Evolutionary conservation across 1,140 invertebrate genomes (phyloP), one percentile per base, ranked within the genome.

Genomic region (Sminthurinus signatus): DNA sequence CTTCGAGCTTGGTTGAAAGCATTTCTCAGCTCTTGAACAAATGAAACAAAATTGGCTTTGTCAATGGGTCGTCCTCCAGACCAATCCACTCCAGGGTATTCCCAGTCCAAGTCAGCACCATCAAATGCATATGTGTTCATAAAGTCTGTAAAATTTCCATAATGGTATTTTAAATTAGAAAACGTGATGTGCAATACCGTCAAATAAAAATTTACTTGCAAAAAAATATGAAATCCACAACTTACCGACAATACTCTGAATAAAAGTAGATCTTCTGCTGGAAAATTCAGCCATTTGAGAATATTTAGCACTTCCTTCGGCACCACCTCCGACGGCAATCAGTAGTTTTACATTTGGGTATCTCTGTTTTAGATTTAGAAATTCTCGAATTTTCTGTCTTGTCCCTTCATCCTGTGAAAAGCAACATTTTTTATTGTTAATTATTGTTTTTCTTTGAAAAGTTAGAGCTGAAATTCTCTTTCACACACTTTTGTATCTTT

Each of bases 91-190:
- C 86, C 89, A 5, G 44, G 44, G 73, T 91, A 91, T 75, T 91
- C 87, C 88, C 88, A 91, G 72, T 91, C 89, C 65, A 91, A 77
- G 73, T 91, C 89, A 64, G 91, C 85, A 8, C 88, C 88, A 74
- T 91, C 88, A 64, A 91, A 91, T 12, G 82, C 76, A 69, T 88
- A 91, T 71, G 84, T 80, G 17, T 85, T 78, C 81, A 91, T 84
- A 70, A 88, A 90, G 70, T 81, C 85, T 83, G 73, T 17, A 73
- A 67, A n/a, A n/a, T n/a, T n/a, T n/a, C n/a, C n/a, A n/a, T n/a
- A n/a, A n/a, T n/a, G n/a, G n/a, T n/a, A n/a, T n/a, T n/a, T n/a
- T n/a, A n/a, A n/a, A n/a, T n/a, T n/a, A n/a, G n/a, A n/a, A n/a
- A n/a, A n/a, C n/a, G n/a, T n/a, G n/a, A n/a, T n/a, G n/a, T n/a